Percentiles rank a stretch among this genome's conserved stretches.
These are phyloP conservation scores for Albula glossodonta DNA, from an alignment of 2,113 vertebrate species.

Conservation along the genomic window DNA sequence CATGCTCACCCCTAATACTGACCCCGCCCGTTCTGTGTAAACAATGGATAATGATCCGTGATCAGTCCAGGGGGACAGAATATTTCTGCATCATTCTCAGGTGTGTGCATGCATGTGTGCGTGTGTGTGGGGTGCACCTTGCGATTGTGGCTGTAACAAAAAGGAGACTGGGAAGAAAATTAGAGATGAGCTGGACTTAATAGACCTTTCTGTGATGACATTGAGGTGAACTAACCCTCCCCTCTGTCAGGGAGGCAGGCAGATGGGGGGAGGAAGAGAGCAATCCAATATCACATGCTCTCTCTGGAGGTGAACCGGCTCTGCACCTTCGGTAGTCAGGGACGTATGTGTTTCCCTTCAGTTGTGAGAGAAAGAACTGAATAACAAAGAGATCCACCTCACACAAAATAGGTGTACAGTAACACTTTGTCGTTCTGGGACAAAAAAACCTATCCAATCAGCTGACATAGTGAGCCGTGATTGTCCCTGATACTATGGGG, in stretches of 20 bases:
- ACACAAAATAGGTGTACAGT: conserved; percentile 59
- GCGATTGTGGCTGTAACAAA: conserved; percentile 45
- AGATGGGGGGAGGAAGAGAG: conserved; percentile 36
- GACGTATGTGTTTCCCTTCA: not conserved
- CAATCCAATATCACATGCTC: conserved; percentile 49
- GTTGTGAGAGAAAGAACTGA: conserved; percentile 17
- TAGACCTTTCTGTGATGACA: not conserved
- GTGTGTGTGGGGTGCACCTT: not conserved
- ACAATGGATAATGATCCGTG: too few relatives aligned
- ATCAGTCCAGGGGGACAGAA: too few relatives aligned
- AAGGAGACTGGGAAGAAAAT: not conserved
- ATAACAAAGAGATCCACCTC: conserved; percentile 57
- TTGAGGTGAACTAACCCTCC: conserved; percentile 49
- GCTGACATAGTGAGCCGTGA: conserved; percentile 65
- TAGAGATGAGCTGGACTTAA: not conserved
- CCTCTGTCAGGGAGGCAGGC: conserved; percentile 44
- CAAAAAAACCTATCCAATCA: conserved; percentile 66
- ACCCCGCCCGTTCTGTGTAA: too few relatives aligned
- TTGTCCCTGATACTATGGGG: conserved; percentile 66
- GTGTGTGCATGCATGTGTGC: too few relatives aligned
- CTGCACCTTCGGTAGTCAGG: not conserved
- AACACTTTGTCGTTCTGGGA: conserved; percentile 61
- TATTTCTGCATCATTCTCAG: too few relatives aligned
- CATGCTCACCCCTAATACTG: too few relatives aligned
- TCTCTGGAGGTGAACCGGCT: not conserved